Base-by-base conservation (phyloP, 2,797 vertebrate species). In the Synanceia verrucosa region DNA sequence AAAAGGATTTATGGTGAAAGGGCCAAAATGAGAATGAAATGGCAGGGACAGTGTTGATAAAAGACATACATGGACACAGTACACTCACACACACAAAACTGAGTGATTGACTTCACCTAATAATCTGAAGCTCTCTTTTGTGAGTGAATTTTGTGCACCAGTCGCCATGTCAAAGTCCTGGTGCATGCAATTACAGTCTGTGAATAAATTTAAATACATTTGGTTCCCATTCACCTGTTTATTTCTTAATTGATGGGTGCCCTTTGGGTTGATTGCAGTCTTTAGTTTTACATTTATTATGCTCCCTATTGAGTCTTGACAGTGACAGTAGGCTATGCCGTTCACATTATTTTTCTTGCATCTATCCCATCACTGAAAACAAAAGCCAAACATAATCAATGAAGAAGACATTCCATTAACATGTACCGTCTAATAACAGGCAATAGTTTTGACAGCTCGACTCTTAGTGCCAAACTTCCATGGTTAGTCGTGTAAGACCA, bases 161-260 rank as follows among this genome's bases (percentile, higher is more conserved):
- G 23, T 28, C 57, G 4, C 16, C 18, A 72, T 75, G 72, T 77
- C 70, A 77, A 34, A 70, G 52, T 60, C 56, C 31, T 19, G 34
- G 36, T 73, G 62, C 70, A 53, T 29, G 64, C 59, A 70, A 84
- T 81, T 79, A 84, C 28, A 71, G 44, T 53, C n/a, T 1, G 37
- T 51, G 83, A 85, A 86, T 86, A 86, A 52, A 88, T 86, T 64
- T 82, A 44, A 82, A 84, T 81, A 70, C 3, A 83, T 88, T 69
- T 72, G 9, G 29, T 33, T 66, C 9, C 39, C 12, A 43, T 77
- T 84, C 62, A 81, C 77, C 75, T 85, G 65, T 66, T 81, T 48
- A 65, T 79, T 79, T 33, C 37, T 63, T 85, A 78, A 86, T 84
- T 86, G 69, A 82, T 48, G 63, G 76, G 51, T 74, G 72, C 48